A percentile compares a stretch with the other conserved stretches of the same genome.
Evolutionary conservation across 2,797 vertebrate genomes (phyloP).

Genomic region (Limosa lapponica): DNA sequence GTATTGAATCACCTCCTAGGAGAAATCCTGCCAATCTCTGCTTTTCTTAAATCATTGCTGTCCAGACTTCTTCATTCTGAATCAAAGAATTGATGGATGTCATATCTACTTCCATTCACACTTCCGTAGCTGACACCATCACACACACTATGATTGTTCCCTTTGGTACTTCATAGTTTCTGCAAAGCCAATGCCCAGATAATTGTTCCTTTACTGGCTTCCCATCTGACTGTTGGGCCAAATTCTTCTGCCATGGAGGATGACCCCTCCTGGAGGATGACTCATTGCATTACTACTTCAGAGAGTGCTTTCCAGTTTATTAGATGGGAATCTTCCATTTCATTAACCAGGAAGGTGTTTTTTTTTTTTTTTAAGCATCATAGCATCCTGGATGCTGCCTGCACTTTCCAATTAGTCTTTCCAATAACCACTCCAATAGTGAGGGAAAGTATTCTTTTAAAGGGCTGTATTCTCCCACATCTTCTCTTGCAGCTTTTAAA

Average conservation of each 20-base stretch:
- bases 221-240: not conserved
- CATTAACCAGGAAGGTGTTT: not conserved
- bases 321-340: not conserved
- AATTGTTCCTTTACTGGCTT: not conserved
- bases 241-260: not conserved
- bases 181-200: not conserved
- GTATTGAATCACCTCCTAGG: not conserved
- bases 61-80: too few species aligned
- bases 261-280: not conserved
- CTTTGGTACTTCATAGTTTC: not conserved
- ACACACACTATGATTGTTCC: rapidly evolving
- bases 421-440: not conserved
- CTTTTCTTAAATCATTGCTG: not conserved
- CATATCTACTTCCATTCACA: not conserved
- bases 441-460: not conserved
- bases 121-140: not conserved
- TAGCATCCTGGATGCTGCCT: not conserved
- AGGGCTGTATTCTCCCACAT: not conserved
- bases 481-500: not conserved
- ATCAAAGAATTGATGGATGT: not conserved
- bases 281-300: not conserved
- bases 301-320: not conserved
- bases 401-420: not conserved
- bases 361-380: not conserved
- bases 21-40: not conserved